phyloP scores from a whole-genome alignment of 2,113 vertebrate species.

The Cephalopterus ornatus region DNA sequence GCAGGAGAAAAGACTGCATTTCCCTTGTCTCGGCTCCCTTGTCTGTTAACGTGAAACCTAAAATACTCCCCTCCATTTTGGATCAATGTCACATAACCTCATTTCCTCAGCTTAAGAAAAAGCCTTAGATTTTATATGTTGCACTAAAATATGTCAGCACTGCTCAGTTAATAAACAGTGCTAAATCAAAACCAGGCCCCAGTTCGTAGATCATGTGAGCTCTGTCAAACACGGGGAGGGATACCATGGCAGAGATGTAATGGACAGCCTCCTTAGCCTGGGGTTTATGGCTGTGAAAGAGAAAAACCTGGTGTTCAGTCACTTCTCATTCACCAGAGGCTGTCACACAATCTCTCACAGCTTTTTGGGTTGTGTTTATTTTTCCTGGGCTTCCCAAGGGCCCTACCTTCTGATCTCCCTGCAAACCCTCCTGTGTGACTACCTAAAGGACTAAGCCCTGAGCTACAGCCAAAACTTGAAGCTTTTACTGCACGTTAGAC shows the following conservation, averaged over 20 bases:
- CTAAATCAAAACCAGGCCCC: slow-evolving; percentile 66
- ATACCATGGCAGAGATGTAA: slow-evolving; percentile 42
- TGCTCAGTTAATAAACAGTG: slow-evolving; percentile 59
- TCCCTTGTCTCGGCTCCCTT: slow-evolving; percentile 7
- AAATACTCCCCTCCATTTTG: slow-evolving; percentile 67
- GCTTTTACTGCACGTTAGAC: slow-evolving; percentile 3
- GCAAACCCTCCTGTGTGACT: slow-evolving; percentile 5
- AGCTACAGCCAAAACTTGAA: neutral
- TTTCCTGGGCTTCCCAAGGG: slow-evolving; percentile 17
- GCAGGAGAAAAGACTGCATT: slow-evolving; percentile 4
- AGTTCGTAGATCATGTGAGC: slow-evolving; percentile 56
- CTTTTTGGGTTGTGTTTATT: slow-evolving; percentile 43
- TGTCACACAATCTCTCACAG: slow-evolving; percentile 44
- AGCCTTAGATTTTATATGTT: slow-evolving; percentile 69
- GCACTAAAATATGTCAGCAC: slow-evolving; percentile 72
- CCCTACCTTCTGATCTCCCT: neutral
- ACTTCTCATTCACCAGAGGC: slow-evolving; percentile 52
- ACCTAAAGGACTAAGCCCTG: slow-evolving; percentile 1
- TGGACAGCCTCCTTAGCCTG: slow-evolving; percentile 10
- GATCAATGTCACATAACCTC: slow-evolving; percentile 73
- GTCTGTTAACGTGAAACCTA: slow-evolving; percentile 40
- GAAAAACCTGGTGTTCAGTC: slow-evolving; percentile 59
- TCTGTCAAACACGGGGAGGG: slow-evolving; percentile 2
- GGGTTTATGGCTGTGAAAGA: slow-evolving; percentile 56
- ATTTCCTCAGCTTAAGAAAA: slow-evolving; percentile 74